A percentile compares a stretch with the other conserved stretches of the same genome.
Conservation (phyloP, 2,797 vertebrate genomes). For the Masticophis lateralis region DNA sequence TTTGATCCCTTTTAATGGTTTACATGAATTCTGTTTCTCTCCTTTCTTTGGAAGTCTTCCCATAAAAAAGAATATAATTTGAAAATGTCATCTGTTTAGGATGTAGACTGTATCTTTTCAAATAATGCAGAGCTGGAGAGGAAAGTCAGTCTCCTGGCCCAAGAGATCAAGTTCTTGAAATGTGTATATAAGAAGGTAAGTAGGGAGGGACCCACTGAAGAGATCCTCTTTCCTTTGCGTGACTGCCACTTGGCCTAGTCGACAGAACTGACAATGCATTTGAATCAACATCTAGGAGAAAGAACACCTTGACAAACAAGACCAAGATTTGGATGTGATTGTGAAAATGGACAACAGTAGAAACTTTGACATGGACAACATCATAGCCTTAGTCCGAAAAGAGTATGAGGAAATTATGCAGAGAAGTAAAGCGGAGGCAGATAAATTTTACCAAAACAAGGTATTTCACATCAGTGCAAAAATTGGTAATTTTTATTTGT, state of each 20-base stretch:
- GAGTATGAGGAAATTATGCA: conserved; percentile 85
- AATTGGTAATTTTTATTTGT: not conserved
- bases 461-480: conserved; percentile 5
- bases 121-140: not conserved
- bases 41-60: not conserved
- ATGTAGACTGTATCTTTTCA: not conserved
- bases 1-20: not conserved
- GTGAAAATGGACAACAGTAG: conserved; percentile 87
- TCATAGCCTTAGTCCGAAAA: conserved; percentile 79
- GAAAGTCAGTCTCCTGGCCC: not conserved
- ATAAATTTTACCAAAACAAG: conserved; percentile 48
- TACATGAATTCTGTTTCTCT: not conserved
- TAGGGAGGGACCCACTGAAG: not conserved
- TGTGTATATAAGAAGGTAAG: not conserved
- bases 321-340: conserved; percentile 60
- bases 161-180: not conserved
- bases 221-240: not conserved
- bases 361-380: conserved; percentile 45
- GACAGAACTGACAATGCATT: not conserved
- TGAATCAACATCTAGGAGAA: not conserved
- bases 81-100: not conserved
- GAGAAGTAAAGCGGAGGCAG: conserved; percentile 45
- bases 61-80: not conserved
- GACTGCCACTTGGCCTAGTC: not conserved
- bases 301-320: not conserved